Evolutionary conservation across 2,888 invertebrate genomes (phyloP), one percentile per base, ranked within the genome.

Genomic region (Xestia ashworthii): DNA sequence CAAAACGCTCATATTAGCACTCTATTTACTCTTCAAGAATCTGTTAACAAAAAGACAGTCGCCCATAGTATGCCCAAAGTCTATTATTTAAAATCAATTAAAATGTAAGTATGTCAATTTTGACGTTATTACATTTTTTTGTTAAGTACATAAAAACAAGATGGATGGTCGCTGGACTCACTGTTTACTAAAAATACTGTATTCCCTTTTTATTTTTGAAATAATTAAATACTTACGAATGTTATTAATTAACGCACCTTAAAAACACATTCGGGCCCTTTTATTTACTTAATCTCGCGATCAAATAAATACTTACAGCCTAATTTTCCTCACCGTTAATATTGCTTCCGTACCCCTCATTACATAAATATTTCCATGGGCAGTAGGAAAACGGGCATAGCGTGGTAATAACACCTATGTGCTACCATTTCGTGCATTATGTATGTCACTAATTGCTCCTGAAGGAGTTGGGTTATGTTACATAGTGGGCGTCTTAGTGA

Each of bases 371-470:
- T 74, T 82, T 62, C 70, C 50, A 70, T 55, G 55, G 77, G 38
- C 3, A 25, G 22, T 25, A 68, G 81, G 77, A 55, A 81, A 76
- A 66, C 14, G 19, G 32, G 22, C 53, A 68, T 62, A 16, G 60
- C 60, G 41, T 64, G 71, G 55, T 41, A 69, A 69, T 65, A 74
- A 60, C 58, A 78, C 72, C 69, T 75, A 32, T 62, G n/a, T 65
- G 67, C 11, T 67, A 25, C 70, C 53, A 50, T 62, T 58, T 74
- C 60, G 53, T 82, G 38, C 71, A 66, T 78, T 68, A 74, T 65
- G 50, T 73, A 78, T 64, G 19, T 41, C 58, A 70, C 74, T 82
- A 78, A 78, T 82, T 82, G 78, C 50, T 68, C 71, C 73, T 64
- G 58, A 50, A 48, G 64, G 82, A 68, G 62, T 12, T n/a, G 38